phyloP scores from a whole-genome alignment of 1,140 invertebrate species.

The Drosophila gunungcola region DNA sequence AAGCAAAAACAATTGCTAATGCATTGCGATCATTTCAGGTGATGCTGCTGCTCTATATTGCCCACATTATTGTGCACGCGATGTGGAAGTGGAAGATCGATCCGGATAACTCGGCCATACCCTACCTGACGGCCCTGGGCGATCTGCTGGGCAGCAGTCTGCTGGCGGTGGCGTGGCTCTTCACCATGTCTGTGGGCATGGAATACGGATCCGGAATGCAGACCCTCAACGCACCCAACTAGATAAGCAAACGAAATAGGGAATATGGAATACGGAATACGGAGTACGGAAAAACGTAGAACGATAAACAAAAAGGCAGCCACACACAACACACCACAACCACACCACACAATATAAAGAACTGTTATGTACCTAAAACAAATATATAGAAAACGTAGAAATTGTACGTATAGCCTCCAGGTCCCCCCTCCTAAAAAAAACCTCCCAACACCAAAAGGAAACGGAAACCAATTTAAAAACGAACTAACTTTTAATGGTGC shows the following conservation, averaged over 20 bases:
- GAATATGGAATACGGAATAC: not conserved
- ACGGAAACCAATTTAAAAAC: slow-evolving; percentile 16
- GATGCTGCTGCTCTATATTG: slow-evolving; percentile 91
- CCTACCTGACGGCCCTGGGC: slow-evolving; percentile 96
- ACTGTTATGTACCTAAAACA: slow-evolving; percentile 52
- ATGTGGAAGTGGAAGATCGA: slow-evolving; percentile 97
- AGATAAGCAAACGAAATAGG: slow-evolving; percentile 6
- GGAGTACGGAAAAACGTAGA: not conserved
- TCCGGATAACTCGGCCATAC: slow-evolving; percentile 98
- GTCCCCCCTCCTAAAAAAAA: slow-evolving; percentile 1
- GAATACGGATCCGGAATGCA: slow-evolving; percentile 85
- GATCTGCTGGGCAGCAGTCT: slow-evolving; percentile 96
- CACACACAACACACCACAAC: slow-evolving; percentile 17
- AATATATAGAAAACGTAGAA: slow-evolving; percentile 41
- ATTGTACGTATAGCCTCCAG: slow-evolving; percentile 23
- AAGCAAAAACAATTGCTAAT: slow-evolving; percentile 6
- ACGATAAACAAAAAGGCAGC: slow-evolving; percentile 18
- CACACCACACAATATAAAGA: slow-evolving; percentile 37
- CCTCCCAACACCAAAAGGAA: slow-evolving; percentile 11
- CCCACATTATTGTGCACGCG: slow-evolving; percentile 94
- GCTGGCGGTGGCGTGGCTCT: slow-evolving; percentile 92
- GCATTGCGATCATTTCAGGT: slow-evolving; percentile 86
- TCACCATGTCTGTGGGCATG: slow-evolving; percentile 89
- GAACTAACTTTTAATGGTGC: slow-evolving; percentile 49
- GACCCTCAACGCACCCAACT: slow-evolving; percentile 77